These are phyloP conservation scores for Sycophila sp. DNA, from an alignment of 1,140 invertebrate genomes.

Conservation along the genomic window DNA sequence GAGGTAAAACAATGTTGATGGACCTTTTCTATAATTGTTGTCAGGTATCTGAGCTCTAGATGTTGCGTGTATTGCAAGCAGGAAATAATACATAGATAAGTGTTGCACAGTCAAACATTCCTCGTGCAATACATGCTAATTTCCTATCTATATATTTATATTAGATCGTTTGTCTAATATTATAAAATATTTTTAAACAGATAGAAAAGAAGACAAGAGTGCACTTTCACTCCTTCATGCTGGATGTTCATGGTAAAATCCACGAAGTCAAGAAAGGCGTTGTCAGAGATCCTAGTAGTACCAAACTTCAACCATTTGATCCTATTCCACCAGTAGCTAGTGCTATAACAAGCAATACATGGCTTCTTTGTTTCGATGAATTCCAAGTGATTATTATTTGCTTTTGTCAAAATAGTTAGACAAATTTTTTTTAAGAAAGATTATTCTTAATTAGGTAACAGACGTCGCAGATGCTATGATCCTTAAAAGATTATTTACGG, in stretches of 20 bases:
- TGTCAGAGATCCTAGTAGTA: conserved; percentile 72
- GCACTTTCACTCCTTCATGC: conserved; percentile 98
- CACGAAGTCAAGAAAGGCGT: conserved; percentile 82
- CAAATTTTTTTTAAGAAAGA: conserved; percentile 9
- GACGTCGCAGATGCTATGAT: conserved; percentile 99
- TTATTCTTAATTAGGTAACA: conserved; percentile 76
- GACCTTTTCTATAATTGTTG: conserved; percentile 93
- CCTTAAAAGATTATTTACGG: conserved; percentile 92
- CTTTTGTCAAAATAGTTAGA: neutral
- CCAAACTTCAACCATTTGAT: conserved; percentile 84
- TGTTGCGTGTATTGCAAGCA: conserved; percentile 43
- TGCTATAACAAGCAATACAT: conserved; percentile 83
- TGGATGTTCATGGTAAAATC: conserved; percentile 90
- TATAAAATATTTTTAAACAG: conserved; percentile 47
- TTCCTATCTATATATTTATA: neutral
- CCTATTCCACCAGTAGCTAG: conserved; percentile 94
- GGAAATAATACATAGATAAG: conserved; percentile 9
- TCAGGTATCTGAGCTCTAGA: conserved; percentile 63
- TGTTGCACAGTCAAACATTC: conserved; percentile 40
- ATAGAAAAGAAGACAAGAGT: conserved; percentile 81
- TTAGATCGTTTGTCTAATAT: conserved; percentile 21
- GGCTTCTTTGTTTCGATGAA: conserved; percentile 98
- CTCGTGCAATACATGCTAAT: conserved; percentile 42
- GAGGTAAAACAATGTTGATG: conserved; percentile 99
- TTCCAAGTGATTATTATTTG: conserved; percentile 82